Evolutionary conservation across 2,797 vertebrate genomes (phyloP), one percentile per base, ranked within the genome.

Genomic region (Lerista edwardsae): DNA sequence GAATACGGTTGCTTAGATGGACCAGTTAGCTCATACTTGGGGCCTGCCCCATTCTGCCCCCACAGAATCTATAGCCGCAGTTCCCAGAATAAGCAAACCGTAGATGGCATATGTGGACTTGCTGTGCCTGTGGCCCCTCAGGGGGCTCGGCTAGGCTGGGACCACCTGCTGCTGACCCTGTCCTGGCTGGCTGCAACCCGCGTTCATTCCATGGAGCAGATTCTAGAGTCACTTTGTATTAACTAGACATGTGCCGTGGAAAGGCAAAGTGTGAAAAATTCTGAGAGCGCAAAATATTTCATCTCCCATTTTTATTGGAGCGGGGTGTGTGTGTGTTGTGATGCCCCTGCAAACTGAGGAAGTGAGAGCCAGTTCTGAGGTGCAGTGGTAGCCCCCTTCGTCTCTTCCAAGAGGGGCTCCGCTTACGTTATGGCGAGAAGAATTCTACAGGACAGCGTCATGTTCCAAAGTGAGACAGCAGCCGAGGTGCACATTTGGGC

Each of bases 391-490:
- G 17, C 6, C 55, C 4, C 55, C 55, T 57, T 57, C 2, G 2
- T 19, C 55, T 57, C 21, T 57, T 57, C 85, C 90, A 57, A n/a
- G 72, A 65, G 88, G 86, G 88, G 84, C 84, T 81, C 82, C 51
- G 87, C 91, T 90, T 87, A 90, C 88, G 94, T 93, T 41, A 0
- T 91, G 90, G 89, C 87, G 93, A 78, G 74, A 61, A 57, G 34
- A 21, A 73, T 57, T 12, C 47, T 84, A 74, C 72, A 90, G 71
- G 93, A 91, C 94, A 93, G 73, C 84, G 10, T 83, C 39, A 79
- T 92, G 91, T 93, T 94, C 93, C 94, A 91, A 91, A 88, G 82
- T 84, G 88, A 89, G 90, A 87, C 83, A 64, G 82, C 4, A 80
- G 91, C 91, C 88, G 23, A 92, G 91, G 93, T 89, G 91, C 84